A percentile compares a stretch with the other conserved stretches of the same genome.
phyloP scores from a whole-genome alignment of 2,797 vertebrate genomes.

The Chrysolophus pictus region DNA sequence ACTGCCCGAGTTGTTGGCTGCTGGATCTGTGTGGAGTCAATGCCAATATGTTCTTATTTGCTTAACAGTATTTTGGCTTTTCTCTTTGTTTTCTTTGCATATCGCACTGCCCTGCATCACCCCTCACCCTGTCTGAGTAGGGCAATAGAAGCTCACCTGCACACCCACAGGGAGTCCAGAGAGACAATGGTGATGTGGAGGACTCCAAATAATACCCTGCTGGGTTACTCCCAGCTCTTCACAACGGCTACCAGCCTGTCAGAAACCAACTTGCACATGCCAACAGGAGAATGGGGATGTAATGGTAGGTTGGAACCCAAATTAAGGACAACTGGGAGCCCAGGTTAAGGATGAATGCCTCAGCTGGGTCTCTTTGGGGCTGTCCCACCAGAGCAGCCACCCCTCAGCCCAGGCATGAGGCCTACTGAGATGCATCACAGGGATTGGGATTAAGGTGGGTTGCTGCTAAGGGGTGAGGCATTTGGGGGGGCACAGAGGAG shows the following conservation, averaged over 20 bases:
- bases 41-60: background rate
- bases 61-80: background rate
- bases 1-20: rapidly evolving
- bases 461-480: background rate
- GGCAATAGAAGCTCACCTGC: background rate
- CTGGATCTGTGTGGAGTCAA: rapidly evolving
- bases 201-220: background rate
- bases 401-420: rapidly evolving
- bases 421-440: background rate
- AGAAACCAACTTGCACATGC: background rate
- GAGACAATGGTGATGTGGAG: background rate
- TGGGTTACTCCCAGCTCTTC: background rate
- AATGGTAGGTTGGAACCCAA: background rate
- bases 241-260: rapidly evolving
- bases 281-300: background rate
- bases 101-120: background rate
- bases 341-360: background rate
- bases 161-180: background rate
- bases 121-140: background rate
- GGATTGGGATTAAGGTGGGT: background rate
- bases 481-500: background rate
- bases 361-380: background rate
- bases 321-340: no score
- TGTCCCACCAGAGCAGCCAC: background rate
- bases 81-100: rapidly evolving